phyloP scores from a whole-genome alignment of 2,888 invertebrate genomes.

The Andrena praecox region DNA sequence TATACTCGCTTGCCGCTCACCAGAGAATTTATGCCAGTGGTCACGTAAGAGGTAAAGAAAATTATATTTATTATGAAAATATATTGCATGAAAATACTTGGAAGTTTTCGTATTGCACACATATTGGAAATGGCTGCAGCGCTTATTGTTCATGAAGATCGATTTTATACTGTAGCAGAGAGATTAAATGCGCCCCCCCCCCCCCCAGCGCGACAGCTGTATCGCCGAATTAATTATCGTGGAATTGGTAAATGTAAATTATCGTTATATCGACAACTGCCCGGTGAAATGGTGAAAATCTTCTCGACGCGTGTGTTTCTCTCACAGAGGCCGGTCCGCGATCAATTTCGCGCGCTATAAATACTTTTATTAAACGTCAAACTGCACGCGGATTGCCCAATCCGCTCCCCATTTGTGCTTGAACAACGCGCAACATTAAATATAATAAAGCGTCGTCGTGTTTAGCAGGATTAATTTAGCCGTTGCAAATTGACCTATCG shows the following conservation, averaged over 20 bases:
- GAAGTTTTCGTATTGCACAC: too few species aligned
- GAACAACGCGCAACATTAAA: constrained; percentile 8
- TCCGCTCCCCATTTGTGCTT: constrained; percentile 7
- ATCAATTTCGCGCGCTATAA: constrained; percentile 22
- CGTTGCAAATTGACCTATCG: constrained; percentile 19
- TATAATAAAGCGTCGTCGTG: constrained; percentile 28
- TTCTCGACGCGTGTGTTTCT: not conserved
- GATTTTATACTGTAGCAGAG: not conserved
- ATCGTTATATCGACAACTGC: constrained; percentile 3
- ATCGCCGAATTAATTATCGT: not conserved
- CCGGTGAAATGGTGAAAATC: not conserved
- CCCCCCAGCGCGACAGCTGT: not conserved
- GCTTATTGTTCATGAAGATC: not conserved
- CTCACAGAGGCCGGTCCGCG: constrained; percentile 3
- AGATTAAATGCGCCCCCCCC: not conserved
- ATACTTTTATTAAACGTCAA: constrained; percentile 37
- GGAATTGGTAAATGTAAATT: constrained; percentile 1
- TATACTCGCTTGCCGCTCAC: too few species aligned
- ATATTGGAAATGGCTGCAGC: too few species aligned
- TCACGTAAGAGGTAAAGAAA: too few species aligned
- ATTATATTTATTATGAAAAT: too few species aligned
- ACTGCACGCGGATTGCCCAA: constrained; percentile 10
- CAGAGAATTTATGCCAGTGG: too few species aligned
- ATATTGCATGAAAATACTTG: too few species aligned
- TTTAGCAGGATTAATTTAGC: constrained; percentile 21